Evolutionary conservation across 2,888 invertebrate genomes (phyloP), one percentile per base, ranked within the genome.

Genomic region (Fissipunctia ypsillon): DNA sequence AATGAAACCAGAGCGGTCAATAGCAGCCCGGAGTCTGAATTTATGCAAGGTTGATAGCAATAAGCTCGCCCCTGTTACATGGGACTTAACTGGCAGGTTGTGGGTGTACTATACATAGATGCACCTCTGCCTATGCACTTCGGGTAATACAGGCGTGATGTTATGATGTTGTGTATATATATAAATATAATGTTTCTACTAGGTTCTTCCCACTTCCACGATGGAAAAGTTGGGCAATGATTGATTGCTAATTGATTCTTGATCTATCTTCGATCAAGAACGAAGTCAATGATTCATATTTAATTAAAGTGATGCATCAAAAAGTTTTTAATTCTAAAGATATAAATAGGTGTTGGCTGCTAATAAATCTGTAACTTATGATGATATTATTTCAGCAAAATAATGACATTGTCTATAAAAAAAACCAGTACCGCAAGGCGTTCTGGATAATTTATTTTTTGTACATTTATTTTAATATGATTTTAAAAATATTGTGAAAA

Each of bases 281-380:
- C 22, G 22, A 31, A 12, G 6, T 35, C 7, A 57, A 57, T n/a
- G 16, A 35, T 59, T 59, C 35, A n/a, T 59, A 19, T 22, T 22
- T 22, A 41, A 35, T 14, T 19, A 7, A 7, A 60, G 38, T 19
- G 6, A 43, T 7, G 3, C 28, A 43, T 28, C 60, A 28, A 43
- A 28, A 52, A 64, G 64, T 35, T 56, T 64, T 56, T 35, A 63
- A 22, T 45, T 45, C 22, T 45, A 22, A 35, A 54, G 12, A 16
- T 14, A 16, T n/a, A n/a, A 41, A 14, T 28, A 19, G 6, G 9
- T 50, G 50, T 14, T 60, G 75, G 76, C 69, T n/a, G 43, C 22
- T 48, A 25, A 1, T 74, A 75, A 31, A 31, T 77, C 76, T 70
- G 56, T n/a, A 16, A 31, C 35, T 6, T 22, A 5, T n/a, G 14